These are phyloP conservation scores for Paracentrotus lividus DNA, from an alignment of 53 echinoderm and acorn worm genomes.

Conservation along the genomic window DNA sequence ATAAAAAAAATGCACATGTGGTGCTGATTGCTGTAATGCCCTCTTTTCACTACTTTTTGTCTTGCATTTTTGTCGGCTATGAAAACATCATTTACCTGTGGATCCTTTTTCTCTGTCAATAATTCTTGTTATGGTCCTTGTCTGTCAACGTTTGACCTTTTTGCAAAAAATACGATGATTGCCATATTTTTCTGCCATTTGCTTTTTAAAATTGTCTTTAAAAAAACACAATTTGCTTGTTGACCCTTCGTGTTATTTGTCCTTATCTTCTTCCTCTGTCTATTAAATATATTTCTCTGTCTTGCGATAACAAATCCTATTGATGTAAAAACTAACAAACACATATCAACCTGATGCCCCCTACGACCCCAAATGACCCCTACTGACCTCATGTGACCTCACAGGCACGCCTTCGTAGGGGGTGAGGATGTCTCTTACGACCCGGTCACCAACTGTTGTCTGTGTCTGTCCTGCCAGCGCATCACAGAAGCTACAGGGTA, in stretches of 20 bases:
- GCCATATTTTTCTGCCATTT: background rate
- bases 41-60: no score
- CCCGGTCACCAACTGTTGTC: conserved; percentile 80
- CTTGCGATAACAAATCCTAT: background rate
- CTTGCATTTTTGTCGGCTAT: no score
- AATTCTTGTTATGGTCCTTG: background rate
- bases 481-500: conserved; percentile 59
- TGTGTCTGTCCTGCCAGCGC: conserved; percentile 87
- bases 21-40: no score
- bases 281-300: no score
- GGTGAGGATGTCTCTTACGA: conserved; percentile 96
- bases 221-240: background rate
- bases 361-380: background rate
- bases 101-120: background rate
- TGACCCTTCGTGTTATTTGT: background rate
- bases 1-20: no score
- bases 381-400: conserved; percentile 53
- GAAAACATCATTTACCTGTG: no score
- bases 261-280: background rate
- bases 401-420: conserved; percentile 93
- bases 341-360: background rate
- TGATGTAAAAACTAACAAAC: conserved; percentile 30
- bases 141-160: no score
- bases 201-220: background rate
- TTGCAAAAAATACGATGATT: no score